phyloP scores from a whole-genome alignment of 2,888 invertebrate genomes.

The Erebia aethiops region DNA sequence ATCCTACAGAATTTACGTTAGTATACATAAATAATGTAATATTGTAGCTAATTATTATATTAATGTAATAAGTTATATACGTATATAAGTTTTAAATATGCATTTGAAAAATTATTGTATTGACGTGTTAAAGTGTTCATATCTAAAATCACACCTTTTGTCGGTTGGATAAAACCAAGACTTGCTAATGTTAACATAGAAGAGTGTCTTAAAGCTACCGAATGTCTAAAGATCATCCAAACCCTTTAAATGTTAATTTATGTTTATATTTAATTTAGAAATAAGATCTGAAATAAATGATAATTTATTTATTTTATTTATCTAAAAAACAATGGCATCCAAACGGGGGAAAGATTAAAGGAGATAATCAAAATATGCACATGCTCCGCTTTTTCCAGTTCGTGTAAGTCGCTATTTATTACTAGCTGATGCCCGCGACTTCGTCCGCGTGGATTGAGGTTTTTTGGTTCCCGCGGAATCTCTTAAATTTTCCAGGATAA shows the following conservation, averaged over 20 bases:
- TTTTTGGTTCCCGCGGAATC: no score
- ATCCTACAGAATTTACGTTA: not conserved
- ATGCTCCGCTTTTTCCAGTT: slow-evolving; percentile 8
- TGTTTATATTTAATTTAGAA: no score
- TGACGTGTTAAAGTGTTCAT: slow-evolving; percentile 9
- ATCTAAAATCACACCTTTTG: not conserved
- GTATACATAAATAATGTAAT: not conserved
- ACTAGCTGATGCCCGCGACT: no score
- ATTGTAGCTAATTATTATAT: not conserved
- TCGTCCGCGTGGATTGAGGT: no score
- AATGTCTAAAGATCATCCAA: slow-evolving; percentile 13
- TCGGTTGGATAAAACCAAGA: not conserved
- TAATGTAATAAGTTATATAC: no score
- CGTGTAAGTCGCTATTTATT: not conserved
- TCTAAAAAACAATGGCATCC: slow-evolving; percentile 10
- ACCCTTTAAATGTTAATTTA: no score
- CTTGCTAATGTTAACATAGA: not conserved
- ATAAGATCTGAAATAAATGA: no score
- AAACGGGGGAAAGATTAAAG: slow-evolving; percentile 16
- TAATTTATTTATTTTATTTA: no score
- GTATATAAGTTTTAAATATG: not conserved
- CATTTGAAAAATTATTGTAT: slow-evolving; percentile 2
- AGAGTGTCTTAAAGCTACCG: not conserved
- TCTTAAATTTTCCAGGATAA: no score
- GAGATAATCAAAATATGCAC: slow-evolving; percentile 16